These are phyloP conservation scores for Sebastes matsubarae DNA, from an alignment of 2,797 vertebrate genomes.

Conservation along the genomic window DNA sequence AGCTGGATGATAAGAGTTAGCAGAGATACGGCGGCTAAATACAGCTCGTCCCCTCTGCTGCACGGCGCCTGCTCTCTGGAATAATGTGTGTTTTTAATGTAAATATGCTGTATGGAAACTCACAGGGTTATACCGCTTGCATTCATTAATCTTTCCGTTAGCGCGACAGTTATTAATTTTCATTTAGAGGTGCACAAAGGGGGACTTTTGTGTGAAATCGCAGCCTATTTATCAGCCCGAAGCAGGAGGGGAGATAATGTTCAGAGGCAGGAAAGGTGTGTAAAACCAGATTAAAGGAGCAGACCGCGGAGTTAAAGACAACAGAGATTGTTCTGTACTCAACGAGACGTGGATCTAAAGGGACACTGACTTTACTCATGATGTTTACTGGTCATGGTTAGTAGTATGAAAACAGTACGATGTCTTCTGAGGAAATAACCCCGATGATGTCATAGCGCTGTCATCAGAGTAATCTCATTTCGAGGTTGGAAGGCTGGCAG, in stretches of 20 bases:
- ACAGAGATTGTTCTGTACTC: background rate
- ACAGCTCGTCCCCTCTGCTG: constrained; percentile 26
- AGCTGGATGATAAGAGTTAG: constrained; percentile 49
- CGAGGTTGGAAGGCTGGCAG: too few relatives aligned
- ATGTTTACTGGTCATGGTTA: background rate
- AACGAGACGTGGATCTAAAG: background rate
- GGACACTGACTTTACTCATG: background rate
- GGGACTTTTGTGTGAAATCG: constrained; percentile 32
- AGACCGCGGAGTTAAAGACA: background rate
- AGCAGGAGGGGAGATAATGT: constrained; percentile 45
- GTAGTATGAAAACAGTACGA: background rate
- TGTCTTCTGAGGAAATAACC: background rate
- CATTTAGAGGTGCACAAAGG: constrained; percentile 62
- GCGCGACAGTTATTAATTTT: constrained; percentile 60
- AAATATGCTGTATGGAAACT: constrained; percentile 65
- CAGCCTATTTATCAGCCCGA: constrained; percentile 53
- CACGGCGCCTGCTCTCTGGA: background rate
- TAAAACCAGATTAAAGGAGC: constrained; percentile 13
- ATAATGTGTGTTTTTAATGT: constrained; percentile 64
- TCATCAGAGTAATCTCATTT: too few relatives aligned
- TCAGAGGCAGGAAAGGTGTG: constrained; percentile 5
- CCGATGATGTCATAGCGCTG: background rate
- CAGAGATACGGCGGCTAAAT: constrained; percentile 48
- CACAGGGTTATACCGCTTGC: background rate
- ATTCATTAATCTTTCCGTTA: constrained; percentile 73